Evolutionary conservation across 2,797 vertebrate species (phyloP).

Genomic region (Thamnophis elegans): DNA sequence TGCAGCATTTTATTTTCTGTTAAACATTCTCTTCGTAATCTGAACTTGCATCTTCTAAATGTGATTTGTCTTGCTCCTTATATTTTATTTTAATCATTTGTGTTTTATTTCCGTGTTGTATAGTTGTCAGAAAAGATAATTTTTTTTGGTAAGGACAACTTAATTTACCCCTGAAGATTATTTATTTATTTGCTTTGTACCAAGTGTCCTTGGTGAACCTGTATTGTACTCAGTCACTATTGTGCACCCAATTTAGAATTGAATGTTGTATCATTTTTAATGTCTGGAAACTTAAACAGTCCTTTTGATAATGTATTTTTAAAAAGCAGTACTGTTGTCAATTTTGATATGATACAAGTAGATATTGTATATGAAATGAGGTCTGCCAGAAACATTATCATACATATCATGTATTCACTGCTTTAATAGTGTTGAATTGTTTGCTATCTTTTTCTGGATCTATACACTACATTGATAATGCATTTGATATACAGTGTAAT

Average conservation of each 20-base stretch:
- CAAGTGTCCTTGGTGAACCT: background rate
- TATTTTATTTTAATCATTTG: background rate
- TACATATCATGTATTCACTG: background rate
- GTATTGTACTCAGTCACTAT: background rate
- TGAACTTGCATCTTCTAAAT: background rate
- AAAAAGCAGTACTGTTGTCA: background rate
- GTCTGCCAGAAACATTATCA: background rate
- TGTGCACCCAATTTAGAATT: background rate
- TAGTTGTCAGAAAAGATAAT: background rate
- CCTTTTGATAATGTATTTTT: background rate
- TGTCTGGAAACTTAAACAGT: background rate
- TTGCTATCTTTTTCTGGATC: background rate
- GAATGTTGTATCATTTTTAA: background rate
- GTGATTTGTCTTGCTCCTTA: background rate
- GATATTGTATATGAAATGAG: background rate
- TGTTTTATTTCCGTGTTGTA: background rate
- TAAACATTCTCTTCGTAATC: background rate
- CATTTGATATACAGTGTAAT: background rate
- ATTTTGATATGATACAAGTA: background rate
- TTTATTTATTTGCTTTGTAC: background rate
- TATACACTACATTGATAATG: background rate
- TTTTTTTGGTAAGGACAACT: background rate
- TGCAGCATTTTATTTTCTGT: background rate
- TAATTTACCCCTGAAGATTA: background rate
- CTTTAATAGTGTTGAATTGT: background rate